Conservation (phyloP, 2,888 invertebrate species). For the Ennomos erosarius region DNA sequence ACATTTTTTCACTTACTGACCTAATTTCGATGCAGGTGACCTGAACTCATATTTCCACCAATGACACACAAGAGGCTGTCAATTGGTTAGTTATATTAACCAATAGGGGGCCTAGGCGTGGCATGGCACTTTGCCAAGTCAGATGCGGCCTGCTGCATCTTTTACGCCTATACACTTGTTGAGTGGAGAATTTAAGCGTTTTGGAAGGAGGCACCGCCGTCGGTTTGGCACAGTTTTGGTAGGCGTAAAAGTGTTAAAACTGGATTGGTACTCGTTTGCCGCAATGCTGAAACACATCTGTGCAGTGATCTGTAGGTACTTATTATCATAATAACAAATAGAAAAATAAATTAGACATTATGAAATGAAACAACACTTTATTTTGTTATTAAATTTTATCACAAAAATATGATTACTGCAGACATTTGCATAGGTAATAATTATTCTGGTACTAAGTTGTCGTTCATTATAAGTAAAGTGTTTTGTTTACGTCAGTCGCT, state of each 20-base stretch:
- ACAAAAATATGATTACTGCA: no score
- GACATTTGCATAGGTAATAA: no score
- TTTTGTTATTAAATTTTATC: no score
- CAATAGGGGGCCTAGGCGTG: slow-evolving; percentile 83
- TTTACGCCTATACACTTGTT: slow-evolving; percentile 75
- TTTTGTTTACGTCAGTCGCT: no score
- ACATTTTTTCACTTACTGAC: slow-evolving; percentile 61
- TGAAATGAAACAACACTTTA: no score
- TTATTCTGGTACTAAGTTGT: no score
- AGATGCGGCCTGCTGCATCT: slow-evolving; percentile 62
- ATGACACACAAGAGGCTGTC: slow-evolving; percentile 75
- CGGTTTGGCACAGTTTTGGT: slow-evolving; percentile 25
- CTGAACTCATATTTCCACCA: slow-evolving; percentile 71
- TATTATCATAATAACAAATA: background rate
- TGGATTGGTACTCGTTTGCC: slow-evolving; percentile 20
- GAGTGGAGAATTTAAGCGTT: slow-evolving; percentile 52
- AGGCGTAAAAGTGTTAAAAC: slow-evolving; percentile 19
- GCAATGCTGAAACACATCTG: slow-evolving; percentile 10
- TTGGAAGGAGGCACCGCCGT: slow-evolving; percentile 24
- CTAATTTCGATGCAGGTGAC: slow-evolving; percentile 67
- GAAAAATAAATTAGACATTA: no score
- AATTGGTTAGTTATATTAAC: slow-evolving; percentile 84
- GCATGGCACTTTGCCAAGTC: slow-evolving; percentile 80
- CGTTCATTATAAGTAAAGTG: no score
- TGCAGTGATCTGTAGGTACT: background rate